Conservation (phyloP, 1,140 invertebrate genomes). For the Colletes latitarsis region DNA sequence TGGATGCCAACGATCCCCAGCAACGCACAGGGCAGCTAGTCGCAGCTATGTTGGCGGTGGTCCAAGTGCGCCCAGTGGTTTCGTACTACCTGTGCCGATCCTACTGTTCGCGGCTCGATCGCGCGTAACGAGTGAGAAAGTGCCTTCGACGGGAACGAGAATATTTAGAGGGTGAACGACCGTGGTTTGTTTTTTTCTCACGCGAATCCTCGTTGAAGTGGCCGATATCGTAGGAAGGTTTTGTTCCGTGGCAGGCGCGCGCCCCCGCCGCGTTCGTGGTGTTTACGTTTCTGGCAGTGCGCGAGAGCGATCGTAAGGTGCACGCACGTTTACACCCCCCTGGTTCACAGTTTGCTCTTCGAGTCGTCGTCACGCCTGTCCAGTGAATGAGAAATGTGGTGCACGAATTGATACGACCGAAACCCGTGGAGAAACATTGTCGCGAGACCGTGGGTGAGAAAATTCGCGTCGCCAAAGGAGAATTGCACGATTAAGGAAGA, state of each 20-base stretch:
- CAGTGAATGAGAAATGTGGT: too few species aligned
- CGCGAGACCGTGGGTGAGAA: neutral
- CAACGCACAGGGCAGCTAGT: slow-evolving; percentile 16
- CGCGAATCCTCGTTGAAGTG: neutral
- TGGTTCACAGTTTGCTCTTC: neutral
- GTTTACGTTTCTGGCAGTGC: slow-evolving; percentile 22
- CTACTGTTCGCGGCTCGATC: slow-evolving; percentile 1
- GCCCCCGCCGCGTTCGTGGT: neutral
- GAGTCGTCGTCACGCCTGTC: too few species aligned
- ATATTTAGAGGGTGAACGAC: slow-evolving; percentile 11
- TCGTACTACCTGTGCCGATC: slow-evolving; percentile 16
- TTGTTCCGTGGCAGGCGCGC: neutral
- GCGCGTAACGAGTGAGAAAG: slow-evolving; percentile 1
- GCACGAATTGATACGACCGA: neutral
- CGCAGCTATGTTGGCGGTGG: slow-evolving; percentile 53
- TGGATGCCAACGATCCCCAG: slow-evolving; percentile 28
- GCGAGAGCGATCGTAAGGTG: neutral
- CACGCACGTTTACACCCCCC: neutral
- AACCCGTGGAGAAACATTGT: neutral
- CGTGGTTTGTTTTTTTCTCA: neutral
- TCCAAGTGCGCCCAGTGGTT: slow-evolving; percentile 49
- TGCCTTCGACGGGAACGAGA: neutral
- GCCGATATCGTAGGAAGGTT: neutral
- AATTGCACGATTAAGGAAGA: slow-evolving; percentile 41
- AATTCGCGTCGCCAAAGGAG: neutral